Percentiles rank a stretch among this genome's conserved stretches.
phyloP scores from a whole-genome alignment of 1,140 invertebrate species.

The Pseudomyrmex sp. region DNA sequence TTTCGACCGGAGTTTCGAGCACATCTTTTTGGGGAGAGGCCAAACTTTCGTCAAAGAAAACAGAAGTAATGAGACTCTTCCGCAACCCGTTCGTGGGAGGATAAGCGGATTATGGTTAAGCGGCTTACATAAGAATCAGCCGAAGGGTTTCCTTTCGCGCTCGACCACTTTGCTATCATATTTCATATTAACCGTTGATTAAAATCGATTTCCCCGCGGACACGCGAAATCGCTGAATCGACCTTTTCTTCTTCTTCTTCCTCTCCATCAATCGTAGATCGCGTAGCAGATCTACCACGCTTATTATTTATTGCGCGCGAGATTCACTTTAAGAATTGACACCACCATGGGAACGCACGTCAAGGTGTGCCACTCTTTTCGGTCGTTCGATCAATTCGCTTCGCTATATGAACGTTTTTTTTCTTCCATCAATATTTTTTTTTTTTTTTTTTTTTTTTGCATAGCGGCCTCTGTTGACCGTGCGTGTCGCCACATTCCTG shows the following conservation, averaged over 20 bases:
- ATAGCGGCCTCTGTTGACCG: conserved; percentile 77
- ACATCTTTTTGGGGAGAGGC: not conserved
- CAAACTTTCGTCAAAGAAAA: conserved; percentile 33
- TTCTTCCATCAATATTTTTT: no score
- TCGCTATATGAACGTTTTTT: not conserved
- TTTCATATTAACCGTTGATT: conserved; percentile 79
- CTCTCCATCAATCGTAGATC: not conserved
- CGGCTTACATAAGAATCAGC: conserved; percentile 81
- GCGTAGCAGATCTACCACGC: not conserved
- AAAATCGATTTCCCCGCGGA: conserved; percentile 74
- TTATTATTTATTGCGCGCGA: not conserved
- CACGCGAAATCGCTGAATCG: conserved; percentile 31
- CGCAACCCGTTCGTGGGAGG: conserved; percentile 69
- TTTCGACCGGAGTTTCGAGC: not conserved
- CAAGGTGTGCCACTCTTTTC: no score
- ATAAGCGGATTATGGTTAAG: conserved; percentile 78
- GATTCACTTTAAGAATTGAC: not conserved
- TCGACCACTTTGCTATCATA: conserved; percentile 75
- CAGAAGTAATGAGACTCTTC: conserved; percentile 69
- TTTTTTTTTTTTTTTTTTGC: conserved; percentile 58
- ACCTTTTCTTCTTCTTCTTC: conserved; percentile 21
- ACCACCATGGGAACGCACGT: no score
- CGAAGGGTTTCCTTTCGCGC: conserved; percentile 76
- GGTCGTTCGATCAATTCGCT: no score
- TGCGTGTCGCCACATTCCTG: conserved; percentile 62